Evolutionary conservation across 1,140 invertebrate genomes (phyloP), one percentile per base, ranked within the genome.

Genomic region (Thaumatotibia leucotreta): DNA sequence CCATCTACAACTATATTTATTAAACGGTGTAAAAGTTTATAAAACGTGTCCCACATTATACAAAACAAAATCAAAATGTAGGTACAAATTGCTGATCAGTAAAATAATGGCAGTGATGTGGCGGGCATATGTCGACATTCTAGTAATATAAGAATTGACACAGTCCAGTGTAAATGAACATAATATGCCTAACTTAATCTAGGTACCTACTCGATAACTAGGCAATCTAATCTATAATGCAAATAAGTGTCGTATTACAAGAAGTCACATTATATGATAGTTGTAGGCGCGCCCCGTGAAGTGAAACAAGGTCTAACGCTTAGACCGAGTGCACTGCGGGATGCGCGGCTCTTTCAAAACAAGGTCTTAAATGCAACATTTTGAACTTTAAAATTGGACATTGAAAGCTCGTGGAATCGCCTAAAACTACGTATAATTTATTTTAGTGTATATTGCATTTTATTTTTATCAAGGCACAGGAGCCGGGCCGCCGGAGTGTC

Each of bases 81-180:
- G 50, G 33, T 67, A 62, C n/a, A 39, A 39, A 73, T 61, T 75
- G 67, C 65, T 35, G 65, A 75, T 77, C 76, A 82, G 77, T 77
- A 76, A 77, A 76, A 80, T 49, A 77, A 61, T 82, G 86, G 85
- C 84, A 88, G 80, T 86, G 76, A 81, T 72, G 84, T 84, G 86
- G 83, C 80, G 86, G 88, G 79, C 89, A 82, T 91, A 88, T 91
- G 90, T 92, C 89, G 80, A 90, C 75, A 91, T 92, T 92, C 89
- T 92, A 90, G 88, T 91, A 90, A 88, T 79, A 91, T 79, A 88
- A 92, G 91, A 92, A 91, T 91, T 89, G 91, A 92, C 91, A 91
- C 88, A 92, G 89, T 91, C 89, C 80, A 84, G 76, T 84, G 79
- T 69, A 71, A 85, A 83, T 79, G 71, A 88, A 86, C 77, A 85